These are phyloP conservation scores for Drosophila emarginata DNA, from an alignment of 2,888 invertebrate species.

Conservation along the genomic window DNA sequence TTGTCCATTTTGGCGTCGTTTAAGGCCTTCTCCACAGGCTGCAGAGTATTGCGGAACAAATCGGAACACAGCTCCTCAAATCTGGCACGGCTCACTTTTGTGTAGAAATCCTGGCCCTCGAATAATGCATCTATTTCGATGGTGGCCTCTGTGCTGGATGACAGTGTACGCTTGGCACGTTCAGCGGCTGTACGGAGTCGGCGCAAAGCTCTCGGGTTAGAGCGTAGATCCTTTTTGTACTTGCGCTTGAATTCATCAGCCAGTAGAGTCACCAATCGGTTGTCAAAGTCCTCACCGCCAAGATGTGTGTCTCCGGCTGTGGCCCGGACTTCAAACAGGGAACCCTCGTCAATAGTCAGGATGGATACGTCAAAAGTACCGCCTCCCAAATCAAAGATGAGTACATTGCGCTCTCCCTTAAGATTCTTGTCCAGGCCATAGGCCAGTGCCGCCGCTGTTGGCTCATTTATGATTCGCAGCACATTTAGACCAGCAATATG, in stretches of 20 bases:
- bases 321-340: slow-evolving; percentile 95
- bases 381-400: slow-evolving; percentile 86
- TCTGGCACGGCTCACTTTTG: slow-evolving; percentile 88
- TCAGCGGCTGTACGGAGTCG: slow-evolving; percentile 90
- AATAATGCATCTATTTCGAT: slow-evolving; percentile 90
- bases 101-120: slow-evolving; percentile 89
- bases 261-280: slow-evolving; percentile 92
- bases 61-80: slow-evolving; percentile 90
- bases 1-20: slow-evolving; percentile 91
- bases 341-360: slow-evolving; percentile 95
- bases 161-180: slow-evolving; percentile 89
- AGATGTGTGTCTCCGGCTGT: slow-evolving; percentile 97
- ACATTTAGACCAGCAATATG: slow-evolving; percentile 94
- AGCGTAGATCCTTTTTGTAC: slow-evolving; percentile 87
- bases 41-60: slow-evolving; percentile 88
- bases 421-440: slow-evolving; percentile 94
- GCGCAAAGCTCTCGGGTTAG: slow-evolving; percentile 87
- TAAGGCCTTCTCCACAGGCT: slow-evolving; percentile 90
- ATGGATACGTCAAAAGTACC: slow-evolving; percentile 98
- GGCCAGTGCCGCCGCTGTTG: slow-evolving; percentile 94
- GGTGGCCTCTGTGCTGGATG: slow-evolving; percentile 89
- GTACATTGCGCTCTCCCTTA: slow-evolving; percentile 90
- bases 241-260: slow-evolving; percentile 93
- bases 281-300: slow-evolving; percentile 94
- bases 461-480: slow-evolving; percentile 94